These are phyloP conservation scores for Peromyscus melanophrys DNA, from an alignment of 2,797 vertebrate species.

Conservation along the genomic window DNA sequence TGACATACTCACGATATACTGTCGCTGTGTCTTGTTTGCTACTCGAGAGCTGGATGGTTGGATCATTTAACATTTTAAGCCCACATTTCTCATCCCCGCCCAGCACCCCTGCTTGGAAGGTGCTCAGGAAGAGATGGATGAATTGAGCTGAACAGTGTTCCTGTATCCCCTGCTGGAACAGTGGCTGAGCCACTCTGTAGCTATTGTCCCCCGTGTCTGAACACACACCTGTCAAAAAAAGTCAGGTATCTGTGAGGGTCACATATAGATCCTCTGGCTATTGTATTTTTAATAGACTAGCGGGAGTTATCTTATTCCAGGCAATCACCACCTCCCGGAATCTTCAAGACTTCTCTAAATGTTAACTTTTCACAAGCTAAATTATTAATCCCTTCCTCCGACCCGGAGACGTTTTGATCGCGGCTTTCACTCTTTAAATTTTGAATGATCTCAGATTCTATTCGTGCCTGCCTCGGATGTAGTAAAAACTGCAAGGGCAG, in stretches of 20 bases:
- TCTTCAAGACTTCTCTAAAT: slow-evolving; percentile 81
- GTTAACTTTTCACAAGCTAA: slow-evolving; percentile 71
- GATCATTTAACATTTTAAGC: no score
- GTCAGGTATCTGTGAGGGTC: not conserved
- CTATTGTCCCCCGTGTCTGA: not conserved
- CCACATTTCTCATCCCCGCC: no score
- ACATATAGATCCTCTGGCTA: not conserved
- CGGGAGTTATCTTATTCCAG: slow-evolving; percentile 43
- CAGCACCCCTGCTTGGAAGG: not conserved
- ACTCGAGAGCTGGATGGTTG: not conserved
- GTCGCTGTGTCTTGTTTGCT: fast-evolving
- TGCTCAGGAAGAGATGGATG: not conserved
- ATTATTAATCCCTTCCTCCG: slow-evolving; percentile 71
- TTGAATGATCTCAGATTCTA: slow-evolving; percentile 70
- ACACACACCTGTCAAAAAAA: not conserved
- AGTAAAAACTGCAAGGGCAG: not conserved
- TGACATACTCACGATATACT: fast-evolving
- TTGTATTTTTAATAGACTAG: slow-evolving; percentile 30
- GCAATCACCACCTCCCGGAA: slow-evolving; percentile 72
- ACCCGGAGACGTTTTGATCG: slow-evolving; percentile 69
- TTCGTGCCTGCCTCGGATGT: not conserved
- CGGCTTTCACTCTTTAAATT: slow-evolving; percentile 66
- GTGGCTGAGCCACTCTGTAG: not conserved
- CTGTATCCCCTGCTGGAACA: not conserved
- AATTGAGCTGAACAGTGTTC: not conserved